Evolutionary conservation across 2,888 invertebrate species (phyloP), one percentile per base, ranked within the genome.

Genomic region (Timandra comae): DNA sequence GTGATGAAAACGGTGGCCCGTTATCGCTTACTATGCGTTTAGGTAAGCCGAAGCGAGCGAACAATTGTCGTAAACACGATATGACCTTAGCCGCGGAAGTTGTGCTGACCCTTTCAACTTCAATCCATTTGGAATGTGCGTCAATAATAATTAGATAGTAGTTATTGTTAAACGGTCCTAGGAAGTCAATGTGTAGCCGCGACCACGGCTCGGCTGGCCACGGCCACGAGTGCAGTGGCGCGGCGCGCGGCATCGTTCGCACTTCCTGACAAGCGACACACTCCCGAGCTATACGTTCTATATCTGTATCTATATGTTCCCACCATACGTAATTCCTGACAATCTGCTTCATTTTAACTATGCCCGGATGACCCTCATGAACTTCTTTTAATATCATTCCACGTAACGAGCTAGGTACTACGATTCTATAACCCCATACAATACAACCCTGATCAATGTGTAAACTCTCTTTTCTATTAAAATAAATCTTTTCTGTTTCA

Each of bases 291-390:
- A 20, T 26, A 10, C 39, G 23, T 10, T 46, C 42, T 10, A 46
- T 38, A 20, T 41, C 42, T 5, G 11, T 28, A 23, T 48, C 43
- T 3, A 43, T 13, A 5, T 24, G 27, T 10, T 38, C 41, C 47
- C 50, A 52, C 43, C 46, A 50, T 1, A 49, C 43, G 20, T 50
- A 47, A 25, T 41, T 47, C 1, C 50, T 30, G 2, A 43, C 42
- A 5, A 50, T 41, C 19, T 47, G 43, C 22, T 50, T 50, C 43
- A 49, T 53, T 27, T 42, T 48, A 3, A 45, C 43, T 2, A 45
- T 41, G 2, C 46, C 49, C 1, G 38, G 35, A 22, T 49, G 51
- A 1, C 43, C 41, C 8, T 34, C 32, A 26, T 45, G 45, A 16
- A 51, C 30, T 24, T 51, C 46, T 1, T 33, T 34, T 4, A 50